Evolutionary conservation across 2,797 vertebrate species (phyloP), one percentile per base, ranked within the genome.

Genomic region (Acanthiza pusilla): DNA sequence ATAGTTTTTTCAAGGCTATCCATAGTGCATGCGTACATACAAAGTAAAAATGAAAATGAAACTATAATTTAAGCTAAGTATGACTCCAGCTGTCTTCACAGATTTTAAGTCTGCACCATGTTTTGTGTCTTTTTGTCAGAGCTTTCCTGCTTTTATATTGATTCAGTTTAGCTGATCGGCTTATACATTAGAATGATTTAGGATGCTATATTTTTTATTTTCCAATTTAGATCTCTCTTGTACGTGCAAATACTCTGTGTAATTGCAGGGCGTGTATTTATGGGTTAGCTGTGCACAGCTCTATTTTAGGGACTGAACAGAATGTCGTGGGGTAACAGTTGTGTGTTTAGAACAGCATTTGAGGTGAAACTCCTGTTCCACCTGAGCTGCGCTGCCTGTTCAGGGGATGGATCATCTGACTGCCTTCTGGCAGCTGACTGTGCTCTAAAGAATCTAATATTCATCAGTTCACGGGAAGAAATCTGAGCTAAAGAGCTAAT

Each of bases 1-100:
- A 48, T 43, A 40, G n/a, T n/a, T 7, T 17, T 62, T 86, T 27
- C 62, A 40, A 11, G 17, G 27, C 42, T 50, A 7, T 18, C 8
- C 5, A 6, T 43, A 27, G 19, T 42, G 11, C 27, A n/a, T 25
- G 5, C 10, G 10, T 27, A 47, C 0, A 1, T 11, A 36, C 7
- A 38, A 58, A 60, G 43, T 19, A 36, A 57, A 51, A 75, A 60
- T 43, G 16, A 66, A 73, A 74, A 60, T 43, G 30, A 36, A 45
- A 12, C 10, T 48, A 17, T 57, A 48, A 38, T 8, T 38, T 66
- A 27, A 81, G 25, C 13, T 89, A 22, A 67, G 5, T 42, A 11
- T 34, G 26, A 61, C 11, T 74, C 71, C 74, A 53, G 11, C 21
- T 90, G 27, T 65, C 34, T 48, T 68, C 16, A 47, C 20, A 63